These are phyloP conservation scores for Apis dorsata DNA, from an alignment of 1,140 invertebrate species.

Conservation along the genomic window DNA sequence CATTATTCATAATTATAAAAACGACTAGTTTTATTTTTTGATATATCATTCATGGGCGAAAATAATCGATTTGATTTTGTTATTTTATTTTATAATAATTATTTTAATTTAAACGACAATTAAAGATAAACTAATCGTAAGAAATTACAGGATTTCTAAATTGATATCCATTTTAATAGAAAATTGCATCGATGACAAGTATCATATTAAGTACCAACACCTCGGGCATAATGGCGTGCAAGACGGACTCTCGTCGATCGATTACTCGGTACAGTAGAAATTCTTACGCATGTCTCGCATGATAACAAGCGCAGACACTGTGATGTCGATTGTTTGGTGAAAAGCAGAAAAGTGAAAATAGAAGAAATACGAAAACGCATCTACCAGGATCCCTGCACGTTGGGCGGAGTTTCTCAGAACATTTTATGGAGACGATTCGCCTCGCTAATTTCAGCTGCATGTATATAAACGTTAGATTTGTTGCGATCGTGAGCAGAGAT, in stretches of 20 bases:
- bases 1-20: no score
- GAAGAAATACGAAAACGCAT: background rate
- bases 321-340: background rate
- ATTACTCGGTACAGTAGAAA: background rate
- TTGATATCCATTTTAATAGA: background rate
- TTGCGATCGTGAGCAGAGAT: slow-evolving; percentile 30
- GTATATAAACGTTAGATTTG: slow-evolving; percentile 65
- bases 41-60: no score
- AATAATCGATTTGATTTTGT: no score
- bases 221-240: no score
- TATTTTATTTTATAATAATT: no score
- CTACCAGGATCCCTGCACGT: background rate
- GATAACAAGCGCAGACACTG: no score
- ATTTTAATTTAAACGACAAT: no score
- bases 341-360: slow-evolving; percentile 13
- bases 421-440: slow-evolving; percentile 52
- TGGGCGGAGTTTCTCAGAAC: slow-evolving; percentile 61
- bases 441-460: slow-evolving; percentile 55
- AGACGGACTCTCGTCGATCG: no score
- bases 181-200: background rate
- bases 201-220: background rate
- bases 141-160: no score
- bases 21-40: no score
- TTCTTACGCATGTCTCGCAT: background rate
- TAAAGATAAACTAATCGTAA: no score